These are phyloP conservation scores for Podarcis lilfordi DNA, from an alignment of 2,797 vertebrate species.

Conservation along the genomic window DNA sequence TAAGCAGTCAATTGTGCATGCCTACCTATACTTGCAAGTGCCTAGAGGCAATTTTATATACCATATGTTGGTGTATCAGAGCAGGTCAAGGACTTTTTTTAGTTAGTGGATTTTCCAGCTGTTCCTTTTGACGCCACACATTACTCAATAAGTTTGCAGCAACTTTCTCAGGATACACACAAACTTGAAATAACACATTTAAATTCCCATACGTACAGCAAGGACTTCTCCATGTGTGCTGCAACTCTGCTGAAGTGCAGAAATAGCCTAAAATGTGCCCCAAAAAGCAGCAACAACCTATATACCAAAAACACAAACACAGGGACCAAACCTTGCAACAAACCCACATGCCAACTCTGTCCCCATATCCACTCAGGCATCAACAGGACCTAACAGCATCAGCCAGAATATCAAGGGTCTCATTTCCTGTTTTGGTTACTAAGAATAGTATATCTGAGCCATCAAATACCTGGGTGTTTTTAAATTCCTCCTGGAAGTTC, in stretches of 20 bases:
- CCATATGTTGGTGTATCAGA: not conserved
- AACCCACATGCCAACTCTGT: not conserved
- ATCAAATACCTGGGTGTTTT: too few species aligned
- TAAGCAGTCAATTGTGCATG: not conserved
- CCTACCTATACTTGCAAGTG: not conserved
- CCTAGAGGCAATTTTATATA: not conserved
- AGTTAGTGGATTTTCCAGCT: not conserved
- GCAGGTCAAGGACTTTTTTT: not conserved
- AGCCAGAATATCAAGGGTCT: not conserved
- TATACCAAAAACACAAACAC: not conserved
- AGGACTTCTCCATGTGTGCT: not conserved
- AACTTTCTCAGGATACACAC: not conserved
- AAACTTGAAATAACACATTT: not conserved
- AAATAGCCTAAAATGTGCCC: not conserved
- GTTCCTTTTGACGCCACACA: not conserved
- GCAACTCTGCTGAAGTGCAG: not conserved
- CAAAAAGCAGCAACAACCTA: not conserved
- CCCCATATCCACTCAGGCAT: not conserved
- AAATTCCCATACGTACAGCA: not conserved
- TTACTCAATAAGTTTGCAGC: not conserved
- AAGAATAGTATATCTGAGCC: too few species aligned
- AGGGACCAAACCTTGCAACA: not conserved
- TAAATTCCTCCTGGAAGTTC: too few species aligned
- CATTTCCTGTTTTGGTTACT: not conserved
- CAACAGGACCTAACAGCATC: not conserved